Evolutionary conservation across 2,888 invertebrate species (phyloP).

Genomic region (Craniophora ligustri): DNA sequence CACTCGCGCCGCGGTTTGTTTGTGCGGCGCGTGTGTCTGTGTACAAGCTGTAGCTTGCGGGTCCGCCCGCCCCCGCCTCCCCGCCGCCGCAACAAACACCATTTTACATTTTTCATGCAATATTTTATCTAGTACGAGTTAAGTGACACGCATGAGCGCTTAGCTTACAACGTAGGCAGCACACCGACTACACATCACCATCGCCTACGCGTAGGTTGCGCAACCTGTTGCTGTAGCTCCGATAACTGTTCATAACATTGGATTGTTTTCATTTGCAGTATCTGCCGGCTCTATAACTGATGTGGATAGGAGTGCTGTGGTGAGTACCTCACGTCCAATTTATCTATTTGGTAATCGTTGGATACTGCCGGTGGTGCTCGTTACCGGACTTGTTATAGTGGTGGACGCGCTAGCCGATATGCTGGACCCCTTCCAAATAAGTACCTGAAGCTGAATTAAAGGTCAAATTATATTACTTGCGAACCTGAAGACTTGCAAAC

Average conservation of each 20-base stretch:
- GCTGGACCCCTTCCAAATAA: too few species aligned
- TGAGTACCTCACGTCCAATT: constrained; percentile 87
- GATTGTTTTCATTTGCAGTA: constrained; percentile 88
- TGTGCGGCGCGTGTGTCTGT: too few species aligned
- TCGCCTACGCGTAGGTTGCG: constrained; percentile 9
- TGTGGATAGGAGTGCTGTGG: constrained; percentile 96
- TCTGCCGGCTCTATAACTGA: constrained; percentile 98
- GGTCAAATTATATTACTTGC: too few species aligned
- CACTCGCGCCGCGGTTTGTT: too few species aligned
- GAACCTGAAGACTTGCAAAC: too few species aligned
- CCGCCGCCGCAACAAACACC: neutral
- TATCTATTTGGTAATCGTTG: neutral
- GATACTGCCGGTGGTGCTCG: neutral
- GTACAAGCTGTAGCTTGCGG: too few species aligned
- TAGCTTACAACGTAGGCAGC: constrained; percentile 17
- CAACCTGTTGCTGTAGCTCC: neutral
- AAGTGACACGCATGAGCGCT: constrained; percentile 24
- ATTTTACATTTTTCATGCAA: neutral
- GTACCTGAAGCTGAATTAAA: too few species aligned
- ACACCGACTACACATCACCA: constrained; percentile 1
- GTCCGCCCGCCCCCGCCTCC: neutral
- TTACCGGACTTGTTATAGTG: too few species aligned
- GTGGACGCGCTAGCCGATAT: too few species aligned
- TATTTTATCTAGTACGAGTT: neutral
- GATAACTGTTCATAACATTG: neutral